Evolutionary conservation across 2,113 vertebrate genomes (phyloP), one percentile per base, ranked within the genome.

Genomic region (Lynx canadensis): DNA sequence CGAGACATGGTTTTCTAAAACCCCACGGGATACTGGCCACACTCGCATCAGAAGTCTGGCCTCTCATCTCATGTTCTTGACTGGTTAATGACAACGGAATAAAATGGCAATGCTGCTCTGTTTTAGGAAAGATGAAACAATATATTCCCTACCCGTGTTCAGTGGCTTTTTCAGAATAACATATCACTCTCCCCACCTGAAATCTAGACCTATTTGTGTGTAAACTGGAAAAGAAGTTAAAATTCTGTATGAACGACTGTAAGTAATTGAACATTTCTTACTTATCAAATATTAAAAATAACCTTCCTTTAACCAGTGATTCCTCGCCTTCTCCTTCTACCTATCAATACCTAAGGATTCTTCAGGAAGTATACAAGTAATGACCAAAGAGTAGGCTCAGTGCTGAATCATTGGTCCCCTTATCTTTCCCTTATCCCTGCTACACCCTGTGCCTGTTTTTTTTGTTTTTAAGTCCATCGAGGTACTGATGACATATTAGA

Each of bases 151-250:
- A 5, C 5, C 13, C 69, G 55, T 48, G 13, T 45, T 65, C 25
- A n/a, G 15, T 3, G 13, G 38, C 29, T 76, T 94, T 68, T 68
- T 63, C 33, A 38, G 38, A 94, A 23, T 57, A 33, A 69, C 1
- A 3, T 7, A 74, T 36, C 68, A 73, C 11, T 31, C 36, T 31
- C 10, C 9, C 4, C 14, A 18, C 18, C 5, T 13, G 4, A 68
- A 63, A 12, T 76, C 38, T 27, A 78, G 18, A 33, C 6, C 29
- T 60, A 55, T n/a, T 85, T 96, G 94, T 81, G 36, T 36, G 83
- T 74, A 74, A 93, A 93, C 14, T 57, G 73, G 78, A 95, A 92
- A 82, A 81, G n/a, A 45, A 86, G n/a, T 60, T 41, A 78, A 88
- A 85, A 88, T 27, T 89, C 45, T 25, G 13, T 18, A 66, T 55